These are phyloP conservation scores for Rachycentron canadum DNA, from an alignment of 2,797 vertebrate genomes.

Conservation along the genomic window DNA sequence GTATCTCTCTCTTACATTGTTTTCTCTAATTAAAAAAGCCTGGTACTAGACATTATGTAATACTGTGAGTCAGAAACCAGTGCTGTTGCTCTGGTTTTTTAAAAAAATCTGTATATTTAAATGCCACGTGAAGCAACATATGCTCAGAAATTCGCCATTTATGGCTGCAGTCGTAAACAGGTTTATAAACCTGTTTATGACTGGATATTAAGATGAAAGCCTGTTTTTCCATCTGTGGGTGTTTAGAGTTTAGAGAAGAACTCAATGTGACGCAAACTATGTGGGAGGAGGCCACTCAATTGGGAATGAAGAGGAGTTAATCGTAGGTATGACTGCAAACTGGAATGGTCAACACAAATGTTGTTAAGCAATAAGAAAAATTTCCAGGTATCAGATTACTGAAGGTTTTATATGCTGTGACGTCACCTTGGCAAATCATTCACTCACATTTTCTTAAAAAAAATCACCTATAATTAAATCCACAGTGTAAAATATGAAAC, in stretches of 20 bases:
- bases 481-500: background rate
- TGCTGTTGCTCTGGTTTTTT: background rate
- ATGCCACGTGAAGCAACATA: background rate
- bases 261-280: constrained; percentile 43
- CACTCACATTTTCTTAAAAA: background rate
- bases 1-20: background rate
- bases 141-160: constrained; percentile 26
- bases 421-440: background rate
- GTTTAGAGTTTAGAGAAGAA: constrained; percentile 50
- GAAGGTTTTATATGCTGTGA: background rate
- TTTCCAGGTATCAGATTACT: background rate
- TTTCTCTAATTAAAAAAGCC: background rate
- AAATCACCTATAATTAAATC: background rate
- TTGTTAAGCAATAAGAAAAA: background rate
- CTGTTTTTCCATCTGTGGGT: background rate
- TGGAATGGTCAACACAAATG: no score
- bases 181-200: constrained; percentile 41
- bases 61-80: constrained; percentile 24
- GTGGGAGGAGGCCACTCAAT: constrained; percentile 10
- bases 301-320: background rate
- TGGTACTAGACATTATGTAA: constrained; percentile 11
- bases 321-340: background rate
- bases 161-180: no score
- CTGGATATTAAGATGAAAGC: background rate
- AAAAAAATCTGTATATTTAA: constrained; percentile 11